Evolutionary conservation across 1,140 invertebrate genomes (phyloP).

Genomic region (Saccostrea cuccullata): DNA sequence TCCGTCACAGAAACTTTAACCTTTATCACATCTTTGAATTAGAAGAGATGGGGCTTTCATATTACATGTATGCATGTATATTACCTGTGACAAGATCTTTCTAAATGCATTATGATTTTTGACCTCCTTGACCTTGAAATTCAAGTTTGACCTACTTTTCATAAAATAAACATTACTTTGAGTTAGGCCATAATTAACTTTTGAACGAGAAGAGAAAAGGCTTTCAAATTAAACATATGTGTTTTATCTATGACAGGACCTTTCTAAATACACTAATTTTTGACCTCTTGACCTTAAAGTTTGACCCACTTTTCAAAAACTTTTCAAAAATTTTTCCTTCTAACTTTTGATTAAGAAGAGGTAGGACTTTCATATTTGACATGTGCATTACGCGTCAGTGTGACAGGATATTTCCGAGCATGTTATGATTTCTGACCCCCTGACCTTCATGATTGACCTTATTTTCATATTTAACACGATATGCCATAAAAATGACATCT

Average conservation of each 20-base stretch:
- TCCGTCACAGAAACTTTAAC: not conserved
- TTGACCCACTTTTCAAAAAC: too few species aligned
- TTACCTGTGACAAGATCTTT: not conserved
- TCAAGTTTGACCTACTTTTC: not conserved
- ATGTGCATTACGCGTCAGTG: too few species aligned
- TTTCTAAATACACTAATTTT: not conserved
- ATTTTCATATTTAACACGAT: too few species aligned
- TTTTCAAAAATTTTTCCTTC: too few species aligned
- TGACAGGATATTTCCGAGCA: too few species aligned
- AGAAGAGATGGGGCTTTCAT: not conserved
- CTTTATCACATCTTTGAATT: not conserved
- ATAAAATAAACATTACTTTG: not conserved
- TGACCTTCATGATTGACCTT: too few species aligned
- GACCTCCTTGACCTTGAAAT: not conserved
- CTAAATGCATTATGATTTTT: not conserved
- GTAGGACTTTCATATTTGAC: too few species aligned
- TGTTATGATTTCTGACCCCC: too few species aligned
- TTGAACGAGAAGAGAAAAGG: too few species aligned
- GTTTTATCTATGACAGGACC: not conserved
- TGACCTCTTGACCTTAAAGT: not conserved
- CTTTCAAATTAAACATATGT: not conserved
- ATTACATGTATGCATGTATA: not conserved
- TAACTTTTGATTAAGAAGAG: too few species aligned
- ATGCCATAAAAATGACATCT: too few species aligned
- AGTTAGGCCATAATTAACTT: not conserved